phyloP scores from a whole-genome alignment of 2,797 vertebrate genomes.

The Melanotaenia nigrans region DNA sequence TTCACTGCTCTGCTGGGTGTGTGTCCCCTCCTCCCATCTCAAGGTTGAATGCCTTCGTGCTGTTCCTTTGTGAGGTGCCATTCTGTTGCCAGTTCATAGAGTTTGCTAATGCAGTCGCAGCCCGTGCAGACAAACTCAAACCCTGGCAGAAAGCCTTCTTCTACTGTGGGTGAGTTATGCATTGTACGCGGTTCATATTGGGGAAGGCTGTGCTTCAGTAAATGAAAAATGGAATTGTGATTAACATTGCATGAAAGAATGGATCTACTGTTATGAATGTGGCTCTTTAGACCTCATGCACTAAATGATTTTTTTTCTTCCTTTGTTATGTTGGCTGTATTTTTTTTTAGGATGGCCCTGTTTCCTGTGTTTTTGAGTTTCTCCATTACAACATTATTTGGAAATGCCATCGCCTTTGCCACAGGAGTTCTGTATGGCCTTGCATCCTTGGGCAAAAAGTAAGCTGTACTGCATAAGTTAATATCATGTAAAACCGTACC shows the following conservation, averaged over 20 bases:
- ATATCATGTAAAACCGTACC: background rate
- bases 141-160: constrained; percentile 97
- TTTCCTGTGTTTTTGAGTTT: constrained; percentile 90
- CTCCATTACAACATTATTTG: constrained; percentile 92
- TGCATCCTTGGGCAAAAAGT: constrained; percentile 95
- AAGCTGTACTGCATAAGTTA: constrained; percentile 54
- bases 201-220: background rate
- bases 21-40: constrained; percentile 43
- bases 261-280: background rate
- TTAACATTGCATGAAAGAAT: constrained; percentile 2
- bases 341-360: constrained; percentile 88
- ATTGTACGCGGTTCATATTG: background rate
- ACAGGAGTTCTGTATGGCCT: constrained; percentile 96
- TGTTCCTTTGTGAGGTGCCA: constrained; percentile 94
- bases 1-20: constrained; percentile 24
- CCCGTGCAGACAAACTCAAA: constrained; percentile 86
- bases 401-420: constrained; percentile 93
- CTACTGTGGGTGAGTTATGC: constrained; percentile 92
- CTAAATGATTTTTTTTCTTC: constrained; percentile 9
- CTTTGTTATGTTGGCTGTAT: background rate
- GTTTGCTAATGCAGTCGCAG: constrained; percentile 89
- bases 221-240: constrained; percentile 10
- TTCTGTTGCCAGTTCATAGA: constrained; percentile 99
- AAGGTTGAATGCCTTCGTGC: constrained; percentile 92
- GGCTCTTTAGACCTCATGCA: background rate